Conservation (phyloP, 2,113 vertebrate genomes). For the Varanus komodoensis region DNA sequence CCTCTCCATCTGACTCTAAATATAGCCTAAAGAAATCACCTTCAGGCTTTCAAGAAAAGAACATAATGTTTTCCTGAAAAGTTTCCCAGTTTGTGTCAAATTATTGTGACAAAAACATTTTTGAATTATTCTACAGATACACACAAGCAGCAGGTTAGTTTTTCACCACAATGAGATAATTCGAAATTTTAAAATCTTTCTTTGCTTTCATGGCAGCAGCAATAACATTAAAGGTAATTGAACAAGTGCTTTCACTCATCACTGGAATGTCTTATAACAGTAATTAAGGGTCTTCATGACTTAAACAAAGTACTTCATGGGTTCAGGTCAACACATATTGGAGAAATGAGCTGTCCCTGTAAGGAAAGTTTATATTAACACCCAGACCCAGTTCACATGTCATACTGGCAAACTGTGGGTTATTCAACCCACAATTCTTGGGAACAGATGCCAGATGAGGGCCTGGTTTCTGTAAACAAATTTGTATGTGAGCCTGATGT, state of each 20-base stretch:
- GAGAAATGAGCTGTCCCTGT: neutral
- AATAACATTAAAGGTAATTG: neutral
- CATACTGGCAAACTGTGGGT: too few species aligned
- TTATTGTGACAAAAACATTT: slow-evolving; percentile 25
- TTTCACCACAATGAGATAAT: slow-evolving; percentile 16
- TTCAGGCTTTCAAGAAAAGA: slow-evolving; percentile 26
- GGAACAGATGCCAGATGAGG: too few species aligned
- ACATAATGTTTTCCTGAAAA: slow-evolving; percentile 40
- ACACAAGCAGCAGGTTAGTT: slow-evolving; percentile 21
- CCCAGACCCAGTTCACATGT: neutral
- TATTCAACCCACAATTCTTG: too few species aligned
- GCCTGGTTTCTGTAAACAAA: too few species aligned
- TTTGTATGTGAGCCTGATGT: too few species aligned
- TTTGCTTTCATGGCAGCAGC: neutral
- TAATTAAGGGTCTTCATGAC: neutral
- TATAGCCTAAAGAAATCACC: slow-evolving; percentile 33
- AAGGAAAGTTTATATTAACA: neutral
- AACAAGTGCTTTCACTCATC: neutral
- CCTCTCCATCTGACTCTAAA: slow-evolving; percentile 17
- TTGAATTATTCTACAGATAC: neutral
- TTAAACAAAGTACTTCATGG: neutral
- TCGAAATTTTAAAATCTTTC: neutral
- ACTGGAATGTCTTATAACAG: neutral
- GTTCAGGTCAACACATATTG: neutral
- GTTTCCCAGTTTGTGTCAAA: slow-evolving; percentile 31